Base-by-base conservation (phyloP, 2,888 invertebrate genomes). In the Bembecia ichneumoniformis region DNA sequence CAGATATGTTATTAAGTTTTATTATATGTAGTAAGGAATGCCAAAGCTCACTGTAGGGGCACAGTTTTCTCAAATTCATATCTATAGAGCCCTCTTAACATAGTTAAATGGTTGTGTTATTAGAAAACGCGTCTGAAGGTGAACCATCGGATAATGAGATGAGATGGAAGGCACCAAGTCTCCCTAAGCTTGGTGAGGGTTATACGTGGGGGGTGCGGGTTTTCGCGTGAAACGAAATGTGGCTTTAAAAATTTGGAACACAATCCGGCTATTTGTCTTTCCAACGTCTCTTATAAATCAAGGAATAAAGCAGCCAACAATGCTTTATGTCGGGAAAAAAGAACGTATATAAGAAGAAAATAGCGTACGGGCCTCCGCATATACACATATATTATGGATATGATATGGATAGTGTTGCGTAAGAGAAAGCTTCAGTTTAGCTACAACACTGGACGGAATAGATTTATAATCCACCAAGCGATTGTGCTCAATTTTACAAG, bases 211-310 rank as follows among this genome's bases (percentile, higher is more conserved):
- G 82, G 82, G 82, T 71, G 80, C 77, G 83, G 79, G 82, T 73
- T 66, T 63, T 62, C 67, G 77, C 78, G 87, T 84, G 88, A 90
- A 91, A 91, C 88, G 89, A 91, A 91, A 91, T 91, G 90, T 89
- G 91, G 90, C 90, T 90, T 91, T 91, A 91, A 91, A 91, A 91
- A 91, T 91, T 91, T 91, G 90, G 91, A 89, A 91, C 91, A 91
- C 91, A 91, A 91, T 91, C 91, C 91, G 84, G 88, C 91, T 91
- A 91, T 91, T 91, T 91, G 91, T 91, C 91, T 91, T 91, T 88
- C 88, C 86, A 89, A 90, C 90, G 90, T 90, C 88, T 90, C 88
- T 87, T 90, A 91, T 91, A 91, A 91, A 91, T 91, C 91, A 88
- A 87, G 87, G 87, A 86, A 87, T 88, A 88, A 89, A 89, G 89